Evolutionary conservation across 2,888 invertebrate species (phyloP), one percentile per base, ranked within the genome.

Genomic region (Micropterix aruncella): DNA sequence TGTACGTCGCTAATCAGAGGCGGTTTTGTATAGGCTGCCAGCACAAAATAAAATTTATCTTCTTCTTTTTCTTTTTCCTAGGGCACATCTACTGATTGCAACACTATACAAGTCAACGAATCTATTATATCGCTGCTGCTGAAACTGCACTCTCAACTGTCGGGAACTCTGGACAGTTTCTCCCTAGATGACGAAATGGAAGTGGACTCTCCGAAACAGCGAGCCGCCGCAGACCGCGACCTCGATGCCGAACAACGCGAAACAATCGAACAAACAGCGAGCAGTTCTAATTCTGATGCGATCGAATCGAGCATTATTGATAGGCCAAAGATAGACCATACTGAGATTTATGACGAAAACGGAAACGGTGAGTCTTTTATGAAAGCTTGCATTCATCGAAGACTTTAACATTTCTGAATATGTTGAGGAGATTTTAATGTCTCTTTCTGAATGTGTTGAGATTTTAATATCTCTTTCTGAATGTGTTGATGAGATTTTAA

Each of bases 111-210:
- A 18, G 75, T 89, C 44, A 85, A 87, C 55, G 91, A 92, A 61
- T 94, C 91, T 48, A 86, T 96, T 50, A 80, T 96, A 52, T 91
- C 93, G 0, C 66, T 95, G 42, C 69, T 96, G 38, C 66, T 95
- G 43, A 92, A 90, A 60, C 72, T 94, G 12, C 94, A 96, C 63
- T 88, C 90, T 2, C 91, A 93, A 59, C 69, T 95, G 37, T 85
- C 88, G 1, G 89, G 88, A 1, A 66, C 78, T 9, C 77, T 87
- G 5, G 90, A 92, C 58, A 90, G 90, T 50, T 95, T 84, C 58
- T 73, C 77, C 15, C 54, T 77, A 15, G 75, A 75, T 41, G 77
- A 78, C 47, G 54, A 53, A 37, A 58, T 37, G 18, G 44, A 19
- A n/a, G 12, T 18, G 5, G 43, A 16, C 2, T 9, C 12, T 9